Conservation (phyloP, 2,797 vertebrate species). For the Salarias fasciatus region DNA sequence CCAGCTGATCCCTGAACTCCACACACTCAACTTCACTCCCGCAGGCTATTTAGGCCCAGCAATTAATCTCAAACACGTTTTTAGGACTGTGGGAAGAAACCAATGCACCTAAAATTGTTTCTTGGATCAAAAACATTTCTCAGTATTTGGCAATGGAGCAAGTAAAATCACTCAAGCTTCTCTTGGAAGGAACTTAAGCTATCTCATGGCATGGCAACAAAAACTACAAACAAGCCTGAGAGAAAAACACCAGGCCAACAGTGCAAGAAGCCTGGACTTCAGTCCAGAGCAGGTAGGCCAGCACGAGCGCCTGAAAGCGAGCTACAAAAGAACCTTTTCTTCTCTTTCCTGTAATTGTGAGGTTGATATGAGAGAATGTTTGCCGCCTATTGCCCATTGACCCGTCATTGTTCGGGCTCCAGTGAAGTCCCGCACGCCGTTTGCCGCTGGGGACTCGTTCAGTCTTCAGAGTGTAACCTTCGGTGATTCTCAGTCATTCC, state of each 20-base stretch:
- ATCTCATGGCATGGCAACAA: too few species aligned
- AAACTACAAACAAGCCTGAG: not conserved
- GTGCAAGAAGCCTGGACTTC: not conserved
- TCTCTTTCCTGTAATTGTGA: slow-evolving; percentile 72
- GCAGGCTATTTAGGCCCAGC: too few species aligned
- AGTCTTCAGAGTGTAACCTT: slow-evolving; percentile 48
- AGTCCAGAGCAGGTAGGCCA: slow-evolving; percentile 9
- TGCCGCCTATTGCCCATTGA: slow-evolving; percentile 41
- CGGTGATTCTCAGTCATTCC: slow-evolving; percentile 45
- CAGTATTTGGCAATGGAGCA: too few species aligned
- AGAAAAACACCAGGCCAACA: not conserved
- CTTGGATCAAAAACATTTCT: too few species aligned
- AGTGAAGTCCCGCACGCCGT: slow-evolving; percentile 3
- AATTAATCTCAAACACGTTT: too few species aligned
- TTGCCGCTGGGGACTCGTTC: slow-evolving; percentile 61
- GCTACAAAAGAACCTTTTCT: slow-evolving; percentile 20
- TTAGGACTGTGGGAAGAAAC: too few species aligned
- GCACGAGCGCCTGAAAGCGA: slow-evolving; percentile 22
- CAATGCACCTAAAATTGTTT: too few species aligned
- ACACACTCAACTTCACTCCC: too few species aligned
- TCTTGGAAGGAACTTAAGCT: too few species aligned
- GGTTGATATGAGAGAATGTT: slow-evolving; percentile 45
- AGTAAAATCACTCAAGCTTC: too few species aligned
- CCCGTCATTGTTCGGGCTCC: slow-evolving; percentile 59
- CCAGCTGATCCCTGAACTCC: too few species aligned